Base-by-base conservation (phyloP, 2,888 invertebrate species). In the Zygothrica quintamaculata region DNA sequence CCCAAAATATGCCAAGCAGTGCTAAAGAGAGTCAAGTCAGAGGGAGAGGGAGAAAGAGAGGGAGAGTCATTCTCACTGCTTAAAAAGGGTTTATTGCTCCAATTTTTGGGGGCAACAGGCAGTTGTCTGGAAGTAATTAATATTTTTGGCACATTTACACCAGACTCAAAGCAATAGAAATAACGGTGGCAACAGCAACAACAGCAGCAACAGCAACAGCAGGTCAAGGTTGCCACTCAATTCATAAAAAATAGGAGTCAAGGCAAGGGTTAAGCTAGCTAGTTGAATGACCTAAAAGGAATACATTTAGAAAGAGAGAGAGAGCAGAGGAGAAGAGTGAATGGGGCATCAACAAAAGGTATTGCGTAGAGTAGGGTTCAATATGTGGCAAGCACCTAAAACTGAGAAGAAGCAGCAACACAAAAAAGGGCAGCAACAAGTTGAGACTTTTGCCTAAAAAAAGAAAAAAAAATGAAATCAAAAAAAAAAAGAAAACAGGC, bases 11-110 rank as follows among this genome's bases (percentile, higher is more conserved):
- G 36, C 44, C 5, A 13, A 6, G 25, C n/a, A n/a, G n/a, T n/a
- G n/a, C n/a, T n/a, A n/a, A n/a, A n/a, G n/a, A n/a, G n/a, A n/a
- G n/a, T n/a, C n/a, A n/a, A n/a, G n/a, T n/a, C n/a, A n/a, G n/a
- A n/a, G n/a, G n/a, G n/a, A n/a, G n/a, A n/a, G n/a, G n/a, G n/a
- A n/a, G n/a, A n/a, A n/a, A n/a, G n/a, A n/a, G n/a, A n/a, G n/a
- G n/a, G n/a, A n/a, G n/a, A n/a, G n/a, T n/a, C n/a, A n/a, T n/a
- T n/a, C n/a, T n/a, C n/a, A n/a, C n/a, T n/a, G n/a, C n/a, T n/a
- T n/a, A n/a, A 11, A 13, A 77, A 78, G 70, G 79, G 80, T 74
- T 84, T 85, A 66, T 16, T 69, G 57, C 31, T 52, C 59, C 33
- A 46, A 36, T 44, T 51, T 18, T 39, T 12, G 40, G 4, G 40